phyloP scores from a whole-genome alignment of 2,797 vertebrate genomes.

The Staurois parvus region DNA sequence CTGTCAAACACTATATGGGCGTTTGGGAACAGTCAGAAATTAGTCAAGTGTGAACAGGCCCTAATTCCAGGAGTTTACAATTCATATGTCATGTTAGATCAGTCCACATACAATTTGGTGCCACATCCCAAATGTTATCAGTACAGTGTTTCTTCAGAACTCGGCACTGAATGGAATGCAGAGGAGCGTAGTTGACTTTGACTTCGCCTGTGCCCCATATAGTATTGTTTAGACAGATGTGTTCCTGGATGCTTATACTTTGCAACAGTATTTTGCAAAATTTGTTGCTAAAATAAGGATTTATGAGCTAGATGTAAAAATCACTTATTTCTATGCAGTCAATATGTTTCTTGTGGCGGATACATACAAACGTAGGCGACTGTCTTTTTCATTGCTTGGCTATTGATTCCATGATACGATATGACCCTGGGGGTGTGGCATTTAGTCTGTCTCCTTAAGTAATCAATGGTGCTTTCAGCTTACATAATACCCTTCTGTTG shows the following conservation, averaged over 20 bases:
- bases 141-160: too few relatives aligned
- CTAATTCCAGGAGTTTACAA: too few relatives aligned
- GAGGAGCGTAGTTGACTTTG: background rate
- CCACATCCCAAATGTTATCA: too few relatives aligned
- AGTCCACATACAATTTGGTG: too few relatives aligned
- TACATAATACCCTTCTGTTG: conserved; percentile 40
- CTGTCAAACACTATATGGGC: too few relatives aligned
- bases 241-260: background rate
- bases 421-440: conserved; percentile 29
- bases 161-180: too few relatives aligned
- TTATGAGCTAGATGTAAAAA: background rate
- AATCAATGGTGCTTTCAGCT: conserved; percentile 53
- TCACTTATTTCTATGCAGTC: background rate
- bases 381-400: background rate
- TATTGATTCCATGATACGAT: conserved; percentile 42
- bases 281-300: too few relatives aligned
- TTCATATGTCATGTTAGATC: too few relatives aligned
- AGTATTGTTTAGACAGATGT: background rate
- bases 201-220: background rate
- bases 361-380: background rate
- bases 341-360: background rate
- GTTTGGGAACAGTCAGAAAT: too few relatives aligned
- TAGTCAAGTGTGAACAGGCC: too few relatives aligned
- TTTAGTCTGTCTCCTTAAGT: conserved; percentile 26
- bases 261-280: background rate